Base-by-base conservation (phyloP, 2,888 invertebrate species). In the Tiliacea aurago region DNA sequence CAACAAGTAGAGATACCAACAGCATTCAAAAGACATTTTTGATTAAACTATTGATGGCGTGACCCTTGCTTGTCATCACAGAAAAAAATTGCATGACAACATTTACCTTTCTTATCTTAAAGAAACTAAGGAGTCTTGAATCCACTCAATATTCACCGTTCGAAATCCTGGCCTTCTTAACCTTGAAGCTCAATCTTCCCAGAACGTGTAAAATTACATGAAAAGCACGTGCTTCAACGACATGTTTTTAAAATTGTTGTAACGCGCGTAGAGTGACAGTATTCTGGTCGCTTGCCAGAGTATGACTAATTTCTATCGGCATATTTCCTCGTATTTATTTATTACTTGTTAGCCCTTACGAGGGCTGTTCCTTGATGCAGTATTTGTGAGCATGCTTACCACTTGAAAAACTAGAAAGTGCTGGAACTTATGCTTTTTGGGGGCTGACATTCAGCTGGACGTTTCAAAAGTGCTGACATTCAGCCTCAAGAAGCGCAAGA, bases 261-360 rank as follows among this genome's bases (percentile, higher is more conserved):
- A 66, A 51, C 43, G 62, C n/a, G 41, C 43, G 9, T 4, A 23
- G 45, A n/a, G 45, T 70, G 80, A 59, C 80, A 84, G 65, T 47
- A 64, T 7, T 23, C 47, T 81, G 81, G 81, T 76, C 3, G 2
- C 13, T 2, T 20, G 81, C 81, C 81, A 84, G 56, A 5, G 0
- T 68, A 13, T 69, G 70, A 75, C 81, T 81, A 80, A 84, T 84
- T 49, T 63, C 63, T 49, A 33, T 43, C 64, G 49, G 43, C 23
- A 51, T 41, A 18, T 80, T 83, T 70, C 64, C 64, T 61, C n/a
- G 45, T 78, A 28, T 68, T 68, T 49, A 53, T 59, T 72, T 68
- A 47, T 65, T 65, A 28, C 3, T 51, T 41, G 23, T 43, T 28
- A 49, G 37, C 18, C 76, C 33, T 49, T 55, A 33, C 41, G 9